Percentiles rank a stretch among this genome's conserved stretches.
Conservation (phyloP, 2,113 vertebrate species). For the Ictalurus punctatus region DNA sequence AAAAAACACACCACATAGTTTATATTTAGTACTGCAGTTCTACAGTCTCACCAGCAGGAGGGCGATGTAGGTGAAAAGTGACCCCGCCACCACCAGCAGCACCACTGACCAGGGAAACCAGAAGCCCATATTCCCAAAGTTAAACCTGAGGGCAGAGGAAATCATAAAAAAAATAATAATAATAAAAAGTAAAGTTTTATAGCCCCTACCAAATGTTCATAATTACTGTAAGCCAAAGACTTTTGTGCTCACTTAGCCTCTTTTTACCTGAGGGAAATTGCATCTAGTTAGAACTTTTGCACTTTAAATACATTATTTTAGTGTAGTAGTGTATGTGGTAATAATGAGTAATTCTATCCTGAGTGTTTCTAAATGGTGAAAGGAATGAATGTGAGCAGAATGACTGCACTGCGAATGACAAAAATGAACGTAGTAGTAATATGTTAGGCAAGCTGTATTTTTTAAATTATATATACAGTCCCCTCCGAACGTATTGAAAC, state of each 20-base stretch:
- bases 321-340: neutral
- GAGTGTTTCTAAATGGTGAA: neutral
- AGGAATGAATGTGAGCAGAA: neutral
- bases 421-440: neutral
- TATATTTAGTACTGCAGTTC: neutral
- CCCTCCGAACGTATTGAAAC: too few species aligned
- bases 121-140: slow-evolving; percentile 75
- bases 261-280: too few species aligned
- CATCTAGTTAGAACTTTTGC: too few species aligned
- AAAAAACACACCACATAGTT: too few species aligned
- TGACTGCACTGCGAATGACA: neutral
- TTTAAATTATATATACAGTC: neutral
- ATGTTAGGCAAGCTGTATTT: neutral
- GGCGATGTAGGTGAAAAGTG: slow-evolving; percentile 76
- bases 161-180: neutral
- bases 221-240: neutral
- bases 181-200: neutral
- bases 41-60: slow-evolving; percentile 76
- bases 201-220: neutral
- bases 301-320: too few species aligned
- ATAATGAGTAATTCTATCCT: neutral
- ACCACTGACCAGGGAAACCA: slow-evolving; percentile 88
- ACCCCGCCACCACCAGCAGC: slow-evolving; percentile 72
- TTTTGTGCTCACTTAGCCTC: too few species aligned
- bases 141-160: slow-evolving; percentile 70